Conservation (phyloP, 2,888 invertebrate species). For the Calephelis perditalis region DNA sequence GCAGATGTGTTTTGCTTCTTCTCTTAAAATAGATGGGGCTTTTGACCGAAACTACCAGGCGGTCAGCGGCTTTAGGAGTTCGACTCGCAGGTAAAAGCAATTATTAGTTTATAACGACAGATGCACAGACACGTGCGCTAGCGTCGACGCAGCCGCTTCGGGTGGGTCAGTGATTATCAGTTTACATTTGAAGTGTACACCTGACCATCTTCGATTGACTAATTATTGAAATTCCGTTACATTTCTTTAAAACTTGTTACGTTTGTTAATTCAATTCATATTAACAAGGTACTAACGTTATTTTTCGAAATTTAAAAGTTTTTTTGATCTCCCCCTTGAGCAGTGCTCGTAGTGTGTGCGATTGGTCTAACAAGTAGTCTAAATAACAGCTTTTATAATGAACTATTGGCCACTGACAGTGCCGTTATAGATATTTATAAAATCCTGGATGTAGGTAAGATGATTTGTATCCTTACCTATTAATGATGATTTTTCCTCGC, state of each 20-base stretch:
- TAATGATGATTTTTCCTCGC: too few species aligned
- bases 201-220: conserved; percentile 15
- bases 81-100: conserved; percentile 41
- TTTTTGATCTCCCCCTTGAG: too few species aligned
- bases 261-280: too few species aligned
- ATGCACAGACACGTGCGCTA: conserved; percentile 55
- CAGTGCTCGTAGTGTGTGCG: too few species aligned
- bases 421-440: too few species aligned
- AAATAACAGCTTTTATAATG: too few species aligned
- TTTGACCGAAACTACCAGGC: conserved; percentile 32
- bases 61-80: conserved; percentile 29
- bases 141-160: conserved; percentile 27
- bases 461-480: too few species aligned
- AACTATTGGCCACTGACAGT: too few species aligned
- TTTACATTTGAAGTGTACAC: conserved; percentile 15
- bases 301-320: too few species aligned
- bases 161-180: conserved; percentile 29
- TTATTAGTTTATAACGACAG: conserved; percentile 46
- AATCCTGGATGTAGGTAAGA: too few species aligned
- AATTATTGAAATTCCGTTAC: conserved; percentile 8
- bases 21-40: conserved; percentile 17
- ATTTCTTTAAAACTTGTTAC: neutral
- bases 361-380: too few species aligned
- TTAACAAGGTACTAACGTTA: too few species aligned
- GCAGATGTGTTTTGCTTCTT: conserved; percentile 14